Conservation (phyloP, 2,113 vertebrate genomes). For the Colius striatus region DNA sequence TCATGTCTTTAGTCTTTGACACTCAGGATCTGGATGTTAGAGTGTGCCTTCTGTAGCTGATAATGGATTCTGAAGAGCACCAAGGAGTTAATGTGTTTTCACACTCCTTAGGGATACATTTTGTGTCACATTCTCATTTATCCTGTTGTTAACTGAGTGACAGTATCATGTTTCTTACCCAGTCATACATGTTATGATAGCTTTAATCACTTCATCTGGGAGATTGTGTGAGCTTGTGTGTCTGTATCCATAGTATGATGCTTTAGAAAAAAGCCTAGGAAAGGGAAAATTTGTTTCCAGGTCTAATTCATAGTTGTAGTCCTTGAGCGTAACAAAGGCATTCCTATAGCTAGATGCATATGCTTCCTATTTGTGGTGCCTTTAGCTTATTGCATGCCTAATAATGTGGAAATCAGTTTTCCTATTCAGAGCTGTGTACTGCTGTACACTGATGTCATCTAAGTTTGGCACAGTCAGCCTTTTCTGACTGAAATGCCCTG, state of each 20-base stretch:
- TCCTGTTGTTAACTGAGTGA: not conserved
- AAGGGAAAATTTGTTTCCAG: not conserved
- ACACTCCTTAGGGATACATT: not conserved
- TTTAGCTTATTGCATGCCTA: not conserved
- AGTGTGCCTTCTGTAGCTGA: not conserved
- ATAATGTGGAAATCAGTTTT: not conserved
- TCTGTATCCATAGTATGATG: not conserved
- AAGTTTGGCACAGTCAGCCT: not conserved
- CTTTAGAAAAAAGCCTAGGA: not conserved
- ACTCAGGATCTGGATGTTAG: not conserved
- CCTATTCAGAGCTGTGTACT: not conserved
- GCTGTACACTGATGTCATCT: not conserved
- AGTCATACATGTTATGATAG: not conserved
- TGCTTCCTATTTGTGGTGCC: not conserved
- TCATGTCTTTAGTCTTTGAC: not conserved
- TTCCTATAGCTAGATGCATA: not conserved
- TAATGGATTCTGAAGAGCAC: not conserved
- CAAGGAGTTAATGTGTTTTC: not conserved
- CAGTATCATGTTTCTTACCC: not conserved
- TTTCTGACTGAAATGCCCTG: not conserved
- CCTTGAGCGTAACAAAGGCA: not conserved
- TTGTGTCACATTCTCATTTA: not conserved
- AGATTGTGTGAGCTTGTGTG: rapidly evolving
- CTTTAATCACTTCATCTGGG: not conserved
- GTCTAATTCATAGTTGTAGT: not conserved